Conservation (phyloP, 1,140 invertebrate genomes). For the Hydropsyche tenuis region DNA sequence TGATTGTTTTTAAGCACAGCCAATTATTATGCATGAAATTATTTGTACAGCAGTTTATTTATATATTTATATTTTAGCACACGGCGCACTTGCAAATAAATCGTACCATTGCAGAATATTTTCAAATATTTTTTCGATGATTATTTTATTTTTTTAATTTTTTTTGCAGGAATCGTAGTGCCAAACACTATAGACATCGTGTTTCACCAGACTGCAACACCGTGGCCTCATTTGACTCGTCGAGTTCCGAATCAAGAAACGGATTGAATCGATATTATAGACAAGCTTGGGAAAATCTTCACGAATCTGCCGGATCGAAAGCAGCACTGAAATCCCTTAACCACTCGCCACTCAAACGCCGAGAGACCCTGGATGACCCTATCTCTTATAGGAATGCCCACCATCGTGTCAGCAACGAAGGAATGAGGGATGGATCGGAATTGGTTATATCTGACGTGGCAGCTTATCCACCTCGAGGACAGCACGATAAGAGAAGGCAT, state of each 20-base stretch:
- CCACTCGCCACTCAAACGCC: slow-evolving; percentile 67
- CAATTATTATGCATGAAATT: background rate
- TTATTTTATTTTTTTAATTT: background rate
- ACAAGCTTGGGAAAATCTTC: slow-evolving; percentile 90
- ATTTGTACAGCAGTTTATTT: background rate
- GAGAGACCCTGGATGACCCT: slow-evolving; percentile 70
- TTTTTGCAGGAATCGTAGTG: slow-evolving; percentile 71
- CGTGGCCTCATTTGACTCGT: slow-evolving; percentile 84
- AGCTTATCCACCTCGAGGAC: slow-evolving; percentile 59
- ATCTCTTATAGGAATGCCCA: slow-evolving; percentile 51
- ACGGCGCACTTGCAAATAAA: slow-evolving; percentile 22
- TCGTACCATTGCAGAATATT: background rate
- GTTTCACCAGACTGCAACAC: slow-evolving; percentile 88
- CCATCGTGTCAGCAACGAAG: slow-evolving; percentile 58
- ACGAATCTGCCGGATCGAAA: slow-evolving; percentile 76
- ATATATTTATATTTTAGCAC: slow-evolving; percentile 6
- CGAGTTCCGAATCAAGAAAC: slow-evolving; percentile 80
- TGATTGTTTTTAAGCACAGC: background rate
- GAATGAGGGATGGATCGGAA: slow-evolving; percentile 80
- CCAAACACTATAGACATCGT: slow-evolving; percentile 84
- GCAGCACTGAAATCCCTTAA: slow-evolving; percentile 57
- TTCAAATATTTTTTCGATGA: too few species aligned
- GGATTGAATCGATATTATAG: slow-evolving; percentile 85
- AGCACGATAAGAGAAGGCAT: slow-evolving; percentile 76
- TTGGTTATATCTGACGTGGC: slow-evolving; percentile 78